These are phyloP conservation scores for Zosterops japonicus DNA, from an alignment of 2,113 vertebrate genomes.

Conservation along the genomic window DNA sequence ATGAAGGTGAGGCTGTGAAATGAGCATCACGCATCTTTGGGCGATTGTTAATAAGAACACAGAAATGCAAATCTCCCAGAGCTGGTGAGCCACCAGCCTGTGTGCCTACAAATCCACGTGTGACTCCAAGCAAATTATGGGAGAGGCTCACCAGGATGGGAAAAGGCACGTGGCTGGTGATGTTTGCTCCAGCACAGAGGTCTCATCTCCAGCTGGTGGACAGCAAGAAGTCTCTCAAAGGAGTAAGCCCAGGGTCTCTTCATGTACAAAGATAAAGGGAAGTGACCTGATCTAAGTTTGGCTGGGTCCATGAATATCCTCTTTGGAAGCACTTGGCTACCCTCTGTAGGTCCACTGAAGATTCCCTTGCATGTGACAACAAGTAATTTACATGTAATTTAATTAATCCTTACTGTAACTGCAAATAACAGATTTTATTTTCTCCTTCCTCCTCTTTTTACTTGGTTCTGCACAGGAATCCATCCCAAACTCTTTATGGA, in stretches of 20 bases:
- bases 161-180: background rate
- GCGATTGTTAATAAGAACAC: conserved; percentile 22
- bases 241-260: background rate
- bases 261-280: background rate
- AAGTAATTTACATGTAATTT: background rate
- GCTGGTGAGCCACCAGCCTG: background rate
- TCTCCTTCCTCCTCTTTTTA: background rate
- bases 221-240: background rate
- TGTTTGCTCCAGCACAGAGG: background rate
- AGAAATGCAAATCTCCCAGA: conserved; percentile 34
- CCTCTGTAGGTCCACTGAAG: background rate
- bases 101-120: background rate
- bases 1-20: conserved; percentile 62
- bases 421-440: background rate
- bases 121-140: background rate
- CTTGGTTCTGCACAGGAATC: background rate
- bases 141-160: background rate
- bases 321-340: background rate
- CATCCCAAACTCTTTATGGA: background rate
- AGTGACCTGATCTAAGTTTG: background rate
- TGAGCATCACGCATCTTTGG: conserved; percentile 37
- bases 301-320: background rate
- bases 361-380: background rate
- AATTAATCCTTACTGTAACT: background rate
- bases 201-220: background rate